These are phyloP conservation scores for Grammomys dolichurus DNA, from an alignment of 2,113 vertebrate species.

Conservation along the genomic window DNA sequence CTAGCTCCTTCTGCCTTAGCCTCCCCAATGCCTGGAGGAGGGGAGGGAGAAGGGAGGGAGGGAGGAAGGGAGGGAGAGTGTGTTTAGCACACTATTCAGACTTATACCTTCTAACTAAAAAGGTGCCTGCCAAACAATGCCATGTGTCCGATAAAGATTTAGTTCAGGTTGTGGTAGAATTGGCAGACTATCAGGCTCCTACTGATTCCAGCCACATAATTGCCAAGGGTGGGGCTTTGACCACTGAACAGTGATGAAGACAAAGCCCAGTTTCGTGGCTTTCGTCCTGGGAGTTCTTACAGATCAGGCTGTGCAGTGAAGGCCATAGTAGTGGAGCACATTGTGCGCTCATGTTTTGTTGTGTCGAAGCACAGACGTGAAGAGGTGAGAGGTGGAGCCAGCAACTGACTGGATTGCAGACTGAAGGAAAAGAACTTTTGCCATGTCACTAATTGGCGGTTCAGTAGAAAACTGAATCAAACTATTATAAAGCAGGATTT, in stretches of 20 bases:
- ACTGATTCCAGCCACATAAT: not conserved
- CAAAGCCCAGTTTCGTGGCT: not conserved
- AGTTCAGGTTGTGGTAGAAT: not conserved
- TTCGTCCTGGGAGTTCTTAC: not conserved
- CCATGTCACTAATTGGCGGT: not conserved
- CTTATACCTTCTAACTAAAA: not conserved
- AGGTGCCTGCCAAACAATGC: not conserved
- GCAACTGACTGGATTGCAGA: not conserved
- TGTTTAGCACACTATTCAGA: not conserved
- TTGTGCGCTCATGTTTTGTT: not conserved
- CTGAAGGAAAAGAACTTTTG: not conserved
- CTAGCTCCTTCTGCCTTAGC: no score
- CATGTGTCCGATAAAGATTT: not conserved
- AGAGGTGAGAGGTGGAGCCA: not conserved
- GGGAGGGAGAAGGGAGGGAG: no score
- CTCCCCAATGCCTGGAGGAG: no score
- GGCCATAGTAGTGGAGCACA: not conserved
- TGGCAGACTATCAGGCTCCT: not conserved
- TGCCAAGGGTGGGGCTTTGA: not conserved
- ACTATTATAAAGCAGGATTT: not conserved
- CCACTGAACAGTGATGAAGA: not conserved
- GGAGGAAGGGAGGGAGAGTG: no score
- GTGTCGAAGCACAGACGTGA: not conserved
- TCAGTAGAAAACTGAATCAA: slow-evolving; percentile 1
- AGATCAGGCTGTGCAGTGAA: not conserved